These are phyloP conservation scores for Amphipoea oculea DNA, from an alignment of 2,888 invertebrate species.

Conservation along the genomic window DNA sequence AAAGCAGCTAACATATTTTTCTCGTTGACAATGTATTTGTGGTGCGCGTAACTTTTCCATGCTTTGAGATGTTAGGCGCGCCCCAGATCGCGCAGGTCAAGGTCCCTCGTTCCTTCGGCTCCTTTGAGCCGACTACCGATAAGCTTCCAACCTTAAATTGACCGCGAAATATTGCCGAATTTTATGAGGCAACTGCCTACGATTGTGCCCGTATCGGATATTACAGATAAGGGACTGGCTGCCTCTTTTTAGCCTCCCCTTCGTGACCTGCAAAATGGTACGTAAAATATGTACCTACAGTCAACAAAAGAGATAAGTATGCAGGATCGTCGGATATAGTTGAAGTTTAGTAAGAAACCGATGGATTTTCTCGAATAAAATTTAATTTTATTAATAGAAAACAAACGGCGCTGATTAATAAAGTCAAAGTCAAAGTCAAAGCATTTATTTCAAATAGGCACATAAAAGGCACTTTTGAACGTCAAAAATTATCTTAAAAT, in stretches of 20 bases:
- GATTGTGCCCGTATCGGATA: constrained; percentile 30
- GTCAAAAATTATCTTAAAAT: no score
- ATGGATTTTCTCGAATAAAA: no score
- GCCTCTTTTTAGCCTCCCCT: neutral
- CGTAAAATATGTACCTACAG: neutral
- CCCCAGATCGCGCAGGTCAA: constrained; percentile 67
- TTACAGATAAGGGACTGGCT: constrained; percentile 30
- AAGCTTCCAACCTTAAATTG: constrained; percentile 65
- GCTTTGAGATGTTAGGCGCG: constrained; percentile 32
- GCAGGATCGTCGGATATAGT: no score
- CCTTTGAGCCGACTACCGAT: constrained; percentile 45
- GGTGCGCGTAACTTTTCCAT: constrained; percentile 18
- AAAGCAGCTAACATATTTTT: constrained; percentile 35
- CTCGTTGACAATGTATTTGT: constrained; percentile 25
- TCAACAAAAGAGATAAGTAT: no score
- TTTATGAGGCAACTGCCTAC: constrained; percentile 57
- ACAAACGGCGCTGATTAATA: no score
- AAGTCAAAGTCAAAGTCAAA: no score
- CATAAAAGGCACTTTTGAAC: no score
- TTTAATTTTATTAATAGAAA: no score
- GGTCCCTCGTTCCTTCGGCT: constrained; percentile 53
- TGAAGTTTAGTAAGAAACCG: no score
- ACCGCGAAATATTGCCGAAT: constrained; percentile 67
- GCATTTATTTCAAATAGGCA: no score
- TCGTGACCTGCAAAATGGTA: neutral